Base-by-base conservation (phyloP, 2,113 vertebrate species). In the Siniperca knerii region DNA sequence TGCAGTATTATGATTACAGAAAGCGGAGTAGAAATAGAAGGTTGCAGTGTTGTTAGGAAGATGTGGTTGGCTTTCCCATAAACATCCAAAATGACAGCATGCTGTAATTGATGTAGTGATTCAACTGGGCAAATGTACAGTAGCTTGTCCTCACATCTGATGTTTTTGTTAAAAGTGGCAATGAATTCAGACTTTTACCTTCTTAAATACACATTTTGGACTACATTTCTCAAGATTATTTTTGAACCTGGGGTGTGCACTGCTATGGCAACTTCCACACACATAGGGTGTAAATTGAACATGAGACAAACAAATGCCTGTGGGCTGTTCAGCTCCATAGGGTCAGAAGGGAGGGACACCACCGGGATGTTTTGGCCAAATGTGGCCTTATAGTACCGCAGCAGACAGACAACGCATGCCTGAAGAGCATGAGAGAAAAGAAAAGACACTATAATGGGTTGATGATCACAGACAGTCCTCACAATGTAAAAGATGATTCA, bases 291-390 rank as follows among this genome's bases (percentile, higher is more conserved):
- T 86, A 74, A 86, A 89, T 80, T 88, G 77, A 89, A 79, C 79
- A 78, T 10, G 70, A 76, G 50, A 92, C 87, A 91, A 92, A 91
- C 89, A 93, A 89, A 93, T 93, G 89, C 90, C 89, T 94, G 93
- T 92, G 93, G 92, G 81, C 71, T 79, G 75, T 82, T 75, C 52
- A 69, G 75, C 62, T 74, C 70, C 76, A 5, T 50, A 77, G 81
- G 87, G 85, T 86, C 85, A 83, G 82, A 87, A 82, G 86, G 92
- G 90, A 90, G 82, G 80, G 85, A 89, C 88, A 50, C 37, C 68
- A 57, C 74, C 46, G 50, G 64, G 48, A 13, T 29, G 42, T 54
- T 68, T 48, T n/a, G 42, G 25, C 72, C 75, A 62, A 77, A 81
- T 77, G 82, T 77, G 83, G 76, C 74, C 79, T 52, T 61, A 29